These are phyloP conservation scores for Myopa tessellatipennis DNA, from an alignment of 2,888 invertebrate species.

Conservation along the genomic window DNA sequence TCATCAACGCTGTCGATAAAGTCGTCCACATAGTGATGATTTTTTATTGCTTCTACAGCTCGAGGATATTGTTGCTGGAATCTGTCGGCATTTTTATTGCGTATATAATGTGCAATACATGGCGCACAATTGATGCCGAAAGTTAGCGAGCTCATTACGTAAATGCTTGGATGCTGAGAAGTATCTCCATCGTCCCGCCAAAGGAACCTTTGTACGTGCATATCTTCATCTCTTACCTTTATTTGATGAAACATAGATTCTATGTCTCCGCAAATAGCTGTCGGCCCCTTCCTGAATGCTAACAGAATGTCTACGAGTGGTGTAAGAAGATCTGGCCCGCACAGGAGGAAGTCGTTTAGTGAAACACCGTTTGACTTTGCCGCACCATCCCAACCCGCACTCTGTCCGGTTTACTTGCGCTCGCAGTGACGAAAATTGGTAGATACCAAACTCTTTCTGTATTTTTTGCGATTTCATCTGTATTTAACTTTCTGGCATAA, in stretches of 20 bases:
- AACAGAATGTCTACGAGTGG: conserved; percentile 43
- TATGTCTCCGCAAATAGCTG: conserved; percentile 47
- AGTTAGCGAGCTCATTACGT: conserved; percentile 46
- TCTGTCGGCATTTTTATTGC: conserved; percentile 30
- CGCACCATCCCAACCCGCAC: conserved; percentile 58
- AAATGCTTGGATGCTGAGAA: conserved; percentile 43
- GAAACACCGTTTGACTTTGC: conserved; percentile 51
- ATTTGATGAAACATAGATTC: conserved; percentile 48
- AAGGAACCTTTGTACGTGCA: conserved; percentile 44
- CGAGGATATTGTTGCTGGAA: conserved; percentile 44
- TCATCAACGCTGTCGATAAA: conserved; percentile 43
- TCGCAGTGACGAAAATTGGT: conserved; percentile 45
- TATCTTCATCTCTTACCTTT: conserved; percentile 33
- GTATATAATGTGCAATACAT: conserved; percentile 44
- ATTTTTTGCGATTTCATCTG: conserved; percentile 14
- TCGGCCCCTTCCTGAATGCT: conserved; percentile 41
- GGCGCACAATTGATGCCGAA: conserved; percentile 44
- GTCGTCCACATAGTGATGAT: conserved; percentile 55
- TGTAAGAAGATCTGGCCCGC: conserved; percentile 56
- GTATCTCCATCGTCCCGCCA: conserved; percentile 48
- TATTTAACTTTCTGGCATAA: conserved; percentile 39
- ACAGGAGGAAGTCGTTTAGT: conserved; percentile 55
- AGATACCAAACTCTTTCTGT: conserved; percentile 43
- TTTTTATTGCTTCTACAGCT: conserved; percentile 50
- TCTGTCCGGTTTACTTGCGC: conserved; percentile 52